Conservation (phyloP, 1,140 invertebrate species). For the Lanistes nyassanus region DNA sequence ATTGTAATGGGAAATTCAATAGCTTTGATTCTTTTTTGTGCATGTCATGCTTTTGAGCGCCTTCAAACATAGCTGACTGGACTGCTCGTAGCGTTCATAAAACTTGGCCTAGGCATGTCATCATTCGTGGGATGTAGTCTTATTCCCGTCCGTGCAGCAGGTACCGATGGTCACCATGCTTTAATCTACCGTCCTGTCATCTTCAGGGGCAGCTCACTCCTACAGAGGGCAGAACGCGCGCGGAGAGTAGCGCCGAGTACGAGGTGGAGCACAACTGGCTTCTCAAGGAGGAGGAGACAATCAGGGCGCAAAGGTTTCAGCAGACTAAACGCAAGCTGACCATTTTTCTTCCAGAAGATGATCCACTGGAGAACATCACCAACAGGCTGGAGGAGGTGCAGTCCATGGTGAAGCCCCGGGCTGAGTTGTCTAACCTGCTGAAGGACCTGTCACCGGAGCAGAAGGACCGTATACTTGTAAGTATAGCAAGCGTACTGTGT, state of each 20-base stretch:
- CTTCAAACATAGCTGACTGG: too few species aligned
- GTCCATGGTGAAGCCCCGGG: constrained; percentile 44
- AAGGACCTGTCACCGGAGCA: constrained; percentile 37
- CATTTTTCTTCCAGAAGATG: constrained; percentile 48
- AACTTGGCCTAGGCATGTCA: too few species aligned
- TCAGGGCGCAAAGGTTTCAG: constrained; percentile 35
- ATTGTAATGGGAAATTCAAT: too few species aligned
- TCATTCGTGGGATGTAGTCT: too few species aligned
- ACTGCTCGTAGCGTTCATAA: too few species aligned
- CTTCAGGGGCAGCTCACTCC: not conserved
- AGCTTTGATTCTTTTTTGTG: too few species aligned
- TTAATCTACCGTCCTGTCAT: not conserved
- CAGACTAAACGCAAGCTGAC: constrained; percentile 38
- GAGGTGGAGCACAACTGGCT: constrained; percentile 55
- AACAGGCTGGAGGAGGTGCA: constrained; percentile 45
- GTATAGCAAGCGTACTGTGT: not conserved
- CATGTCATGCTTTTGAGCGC: too few species aligned
- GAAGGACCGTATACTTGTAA: constrained; percentile 42
- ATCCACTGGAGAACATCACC: constrained; percentile 38
- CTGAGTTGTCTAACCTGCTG: constrained; percentile 41
- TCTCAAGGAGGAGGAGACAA: constrained; percentile 42
- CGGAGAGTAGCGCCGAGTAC: constrained; percentile 38
- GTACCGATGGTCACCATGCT: too few species aligned
- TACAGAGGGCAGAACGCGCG: not conserved
- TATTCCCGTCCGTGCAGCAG: too few species aligned